Base-by-base conservation (phyloP, 2,888 invertebrate species). In the Tricholauxania praeusta region DNA sequence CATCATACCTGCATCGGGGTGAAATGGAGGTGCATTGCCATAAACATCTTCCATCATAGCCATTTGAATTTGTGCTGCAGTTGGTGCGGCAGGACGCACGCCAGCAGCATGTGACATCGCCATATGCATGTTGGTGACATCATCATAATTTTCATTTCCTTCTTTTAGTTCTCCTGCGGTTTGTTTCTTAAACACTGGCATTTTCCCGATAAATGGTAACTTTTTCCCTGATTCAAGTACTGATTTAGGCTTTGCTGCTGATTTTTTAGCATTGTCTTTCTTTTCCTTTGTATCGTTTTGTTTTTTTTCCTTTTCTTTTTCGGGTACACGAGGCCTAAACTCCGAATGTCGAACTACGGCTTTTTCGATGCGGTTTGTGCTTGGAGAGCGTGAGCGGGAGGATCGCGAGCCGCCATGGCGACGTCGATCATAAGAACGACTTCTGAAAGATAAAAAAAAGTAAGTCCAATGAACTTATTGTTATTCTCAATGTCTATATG, bases 181-280 rank as follows among this genome's bases (percentile, higher is more conserved):
- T 47, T 88, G 88, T 69, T 90, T 89, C 74, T 89, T 90, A 28
- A 93, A 94, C 14, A 95, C 90, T 0, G 95, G 95, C 92, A 95
- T 93, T 84, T 94, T 91, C 77, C 95, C 96, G 77, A 95, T 95
- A 80, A 95, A 95, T 0, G 95, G 95, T 83, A 95, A 89, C 84
- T 94, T 94, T 75, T 92, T 92, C 76, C 92, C 91, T 0, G 70
- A 49, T 8, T 72, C 51, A n/a, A 71, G 19, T 22, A 77, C 67
- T 14, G 73, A 59, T 74, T 83, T 83, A 7, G 79, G 71, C 67
- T 86, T 84, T 12, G 72, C 75, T 3, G 73, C 66, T 39, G 70
- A 67, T 19, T 80, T 14, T 65, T 77, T 77, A 1, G 72, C 70
- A 22, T 59, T 71, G 10, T 80, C 78, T 65, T 81, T 81, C 47